Conservation (phyloP, 2,888 invertebrate species). For the Cremastinae sp. region DNA sequence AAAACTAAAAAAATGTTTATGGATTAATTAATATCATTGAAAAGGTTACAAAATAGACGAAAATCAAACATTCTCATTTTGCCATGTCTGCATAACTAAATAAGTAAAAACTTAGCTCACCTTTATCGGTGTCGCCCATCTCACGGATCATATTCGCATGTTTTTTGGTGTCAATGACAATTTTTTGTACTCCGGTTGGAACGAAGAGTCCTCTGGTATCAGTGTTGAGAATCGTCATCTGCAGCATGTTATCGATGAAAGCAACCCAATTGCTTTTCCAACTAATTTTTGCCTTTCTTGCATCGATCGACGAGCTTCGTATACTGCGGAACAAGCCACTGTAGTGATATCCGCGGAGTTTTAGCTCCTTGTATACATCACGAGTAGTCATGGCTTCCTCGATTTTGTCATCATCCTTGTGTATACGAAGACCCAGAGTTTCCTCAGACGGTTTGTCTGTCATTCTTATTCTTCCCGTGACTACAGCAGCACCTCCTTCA, state of each 20-base stretch:
- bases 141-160: slow-evolving; percentile 74
- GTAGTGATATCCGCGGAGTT: slow-evolving; percentile 82
- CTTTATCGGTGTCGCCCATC: slow-evolving; percentile 67
- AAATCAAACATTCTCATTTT: too few species aligned
- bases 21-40: too few species aligned
- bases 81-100: not conserved
- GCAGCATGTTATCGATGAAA: slow-evolving; percentile 87
- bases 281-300: slow-evolving; percentile 74
- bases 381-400: slow-evolving; percentile 72
- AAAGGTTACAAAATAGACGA: too few species aligned
- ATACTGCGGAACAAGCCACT: slow-evolving; percentile 81
- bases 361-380: slow-evolving; percentile 80
- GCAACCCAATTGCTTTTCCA: slow-evolving; percentile 86
- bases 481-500: slow-evolving; percentile 86
- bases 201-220: slow-evolving; percentile 81
- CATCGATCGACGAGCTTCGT: slow-evolving; percentile 79
- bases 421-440: slow-evolving; percentile 70
- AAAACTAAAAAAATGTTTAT: slow-evolving; percentile 75
- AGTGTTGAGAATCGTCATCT: slow-evolving; percentile 81
- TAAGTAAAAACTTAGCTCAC: slow-evolving; percentile 64
- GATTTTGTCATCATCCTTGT: slow-evolving; percentile 60
- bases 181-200: slow-evolving; percentile 83
- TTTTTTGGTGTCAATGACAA: slow-evolving; percentile 82
- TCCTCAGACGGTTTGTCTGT: slow-evolving; percentile 80
- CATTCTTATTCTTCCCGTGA: slow-evolving; percentile 85